Percentiles rank a stretch among this genome's conserved stretches.
Conservation (phyloP, 2,797 vertebrate genomes). For the Phataginus tetradactyla region DNA sequence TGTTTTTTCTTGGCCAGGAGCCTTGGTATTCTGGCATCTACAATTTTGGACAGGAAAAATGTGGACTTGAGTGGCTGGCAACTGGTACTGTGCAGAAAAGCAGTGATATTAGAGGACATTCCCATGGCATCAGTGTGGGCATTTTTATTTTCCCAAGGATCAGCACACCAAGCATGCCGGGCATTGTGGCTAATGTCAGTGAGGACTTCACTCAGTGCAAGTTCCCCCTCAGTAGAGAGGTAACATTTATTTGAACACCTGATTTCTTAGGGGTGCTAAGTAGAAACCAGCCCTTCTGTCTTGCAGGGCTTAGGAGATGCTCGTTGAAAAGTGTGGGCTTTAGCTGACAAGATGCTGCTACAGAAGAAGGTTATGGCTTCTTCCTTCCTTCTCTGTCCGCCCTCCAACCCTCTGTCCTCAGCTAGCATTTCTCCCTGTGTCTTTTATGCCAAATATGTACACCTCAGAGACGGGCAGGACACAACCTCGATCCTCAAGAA, state of each 20-base stretch:
- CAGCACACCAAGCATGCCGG: background rate
- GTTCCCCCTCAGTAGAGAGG: background rate
- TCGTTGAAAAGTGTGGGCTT: background rate
- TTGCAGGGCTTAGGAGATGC: background rate
- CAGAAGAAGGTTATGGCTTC: background rate
- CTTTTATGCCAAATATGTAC: conserved; percentile 43
- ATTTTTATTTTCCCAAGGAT: conserved; percentile 47
- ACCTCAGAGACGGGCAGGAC: conserved; percentile 39
- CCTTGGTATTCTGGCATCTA: conserved; percentile 55
- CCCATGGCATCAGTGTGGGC: conserved; percentile 28
- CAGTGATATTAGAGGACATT: background rate
- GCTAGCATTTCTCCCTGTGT: background rate
- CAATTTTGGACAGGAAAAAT: conserved; percentile 41
- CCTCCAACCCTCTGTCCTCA: conserved; percentile 21
- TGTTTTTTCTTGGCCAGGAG: conserved; percentile 56
- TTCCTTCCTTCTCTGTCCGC: background rate
- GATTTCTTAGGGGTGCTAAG: background rate
- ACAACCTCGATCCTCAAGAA: conserved; percentile 51
- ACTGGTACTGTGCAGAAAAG: background rate
- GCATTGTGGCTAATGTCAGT: background rate
- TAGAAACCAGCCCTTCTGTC: background rate
- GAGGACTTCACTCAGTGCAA: background rate
- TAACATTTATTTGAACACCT: background rate
- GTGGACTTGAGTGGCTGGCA: conserved; percentile 40
- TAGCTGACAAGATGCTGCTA: background rate